These are phyloP conservation scores for Eretmocerus hayati DNA, from an alignment of 2,888 invertebrate genomes.

Conservation along the genomic window DNA sequence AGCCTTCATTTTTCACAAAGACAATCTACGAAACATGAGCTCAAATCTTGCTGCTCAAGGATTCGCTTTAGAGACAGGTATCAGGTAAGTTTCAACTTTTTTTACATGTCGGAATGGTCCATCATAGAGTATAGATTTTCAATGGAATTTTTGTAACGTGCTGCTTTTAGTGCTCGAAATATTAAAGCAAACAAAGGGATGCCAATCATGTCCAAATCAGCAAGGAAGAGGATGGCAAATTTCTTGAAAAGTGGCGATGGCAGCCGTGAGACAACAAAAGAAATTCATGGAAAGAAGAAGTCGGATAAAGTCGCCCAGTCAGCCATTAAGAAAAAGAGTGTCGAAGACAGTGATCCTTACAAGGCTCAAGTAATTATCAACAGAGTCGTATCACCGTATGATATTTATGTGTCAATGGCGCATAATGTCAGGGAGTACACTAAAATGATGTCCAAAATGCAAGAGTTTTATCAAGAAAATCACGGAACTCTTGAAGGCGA, in stretches of 20 bases:
- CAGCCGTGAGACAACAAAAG: too few species aligned
- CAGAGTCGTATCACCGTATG: conserved; percentile 52
- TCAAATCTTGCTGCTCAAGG: conserved; percentile 49
- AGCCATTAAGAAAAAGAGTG: not conserved
- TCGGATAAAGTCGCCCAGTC: too few species aligned
- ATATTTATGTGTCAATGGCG: conserved; percentile 55
- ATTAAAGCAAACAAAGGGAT: too few species aligned
- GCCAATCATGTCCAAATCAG: too few species aligned
- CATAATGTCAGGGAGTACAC: conserved; percentile 48
- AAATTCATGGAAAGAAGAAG: too few species aligned
- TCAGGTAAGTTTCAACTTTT: conserved; percentile 45
- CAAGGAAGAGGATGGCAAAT: too few species aligned
- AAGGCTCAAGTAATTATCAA: conserved; percentile 50
- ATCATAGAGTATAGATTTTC: too few species aligned
- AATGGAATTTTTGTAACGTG: too few species aligned
- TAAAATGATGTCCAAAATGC: conserved; percentile 51
- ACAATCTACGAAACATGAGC: conserved; percentile 52
- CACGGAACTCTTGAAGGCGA: not conserved
- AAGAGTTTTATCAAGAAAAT: conserved; percentile 47
- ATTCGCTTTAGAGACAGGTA: conserved; percentile 50
- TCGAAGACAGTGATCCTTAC: conserved; percentile 40
- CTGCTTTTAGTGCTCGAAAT: too few species aligned
- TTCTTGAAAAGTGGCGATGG: too few species aligned
- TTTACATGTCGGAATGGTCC: not conserved
- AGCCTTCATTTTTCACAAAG: conserved; percentile 32